Evolutionary conservation across 2,113 vertebrate genomes (phyloP).

Genomic region (Malaclemys terrapin): DNA sequence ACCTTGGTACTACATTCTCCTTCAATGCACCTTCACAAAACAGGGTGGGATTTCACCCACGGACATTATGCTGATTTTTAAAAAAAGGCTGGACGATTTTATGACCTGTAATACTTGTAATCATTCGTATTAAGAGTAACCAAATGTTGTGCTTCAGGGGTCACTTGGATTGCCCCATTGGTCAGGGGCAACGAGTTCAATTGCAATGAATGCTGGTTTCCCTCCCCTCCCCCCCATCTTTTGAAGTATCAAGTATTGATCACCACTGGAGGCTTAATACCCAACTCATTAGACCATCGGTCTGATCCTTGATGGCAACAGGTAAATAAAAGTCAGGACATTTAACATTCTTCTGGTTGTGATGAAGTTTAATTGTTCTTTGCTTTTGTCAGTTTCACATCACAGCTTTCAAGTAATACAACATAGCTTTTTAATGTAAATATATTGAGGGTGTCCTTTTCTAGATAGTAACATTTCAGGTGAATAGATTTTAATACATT

Average conservation of each 20-base stretch:
- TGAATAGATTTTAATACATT: conserved; percentile 10
- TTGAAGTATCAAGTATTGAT: conserved; percentile 1
- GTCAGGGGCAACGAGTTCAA: background rate
- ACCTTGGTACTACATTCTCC: background rate
- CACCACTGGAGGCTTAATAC: background rate
- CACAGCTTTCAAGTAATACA: background rate
- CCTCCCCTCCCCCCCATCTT: background rate
- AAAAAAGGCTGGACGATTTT: background rate
- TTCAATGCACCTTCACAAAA: background rate
- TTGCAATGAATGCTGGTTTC: background rate
- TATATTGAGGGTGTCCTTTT: background rate
- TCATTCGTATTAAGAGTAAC: background rate
- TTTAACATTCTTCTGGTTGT: background rate
- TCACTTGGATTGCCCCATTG: background rate
- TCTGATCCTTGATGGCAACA: background rate
- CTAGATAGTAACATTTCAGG: background rate
- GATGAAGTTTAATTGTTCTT: background rate
- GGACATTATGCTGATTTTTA: background rate
- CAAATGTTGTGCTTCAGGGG: background rate
- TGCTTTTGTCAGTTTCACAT: background rate
- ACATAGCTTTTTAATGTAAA: conserved; percentile 1
- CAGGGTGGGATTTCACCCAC: background rate
- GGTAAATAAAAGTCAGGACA: background rate
- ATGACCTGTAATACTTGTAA: background rate
- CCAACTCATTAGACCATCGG: background rate